Evolutionary conservation across 2,113 vertebrate species (phyloP).

Genomic region (Prunella himalayana): DNA sequence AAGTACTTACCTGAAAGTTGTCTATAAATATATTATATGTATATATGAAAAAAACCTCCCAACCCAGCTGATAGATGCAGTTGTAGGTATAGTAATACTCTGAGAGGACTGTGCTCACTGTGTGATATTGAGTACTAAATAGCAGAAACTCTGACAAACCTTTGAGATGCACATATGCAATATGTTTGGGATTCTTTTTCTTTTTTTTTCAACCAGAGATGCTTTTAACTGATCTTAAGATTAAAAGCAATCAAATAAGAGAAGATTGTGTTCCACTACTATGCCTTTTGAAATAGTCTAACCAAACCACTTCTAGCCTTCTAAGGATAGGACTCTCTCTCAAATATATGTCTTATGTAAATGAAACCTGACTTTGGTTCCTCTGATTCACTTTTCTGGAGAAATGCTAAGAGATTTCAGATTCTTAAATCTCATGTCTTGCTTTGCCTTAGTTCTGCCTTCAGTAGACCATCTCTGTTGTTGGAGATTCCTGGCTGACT

Average conservation of each 20-base stretch:
- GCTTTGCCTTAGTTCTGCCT: not conserved
- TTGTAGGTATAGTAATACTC: not conserved
- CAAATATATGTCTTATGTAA: not conserved
- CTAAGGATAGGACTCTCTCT: not conserved
- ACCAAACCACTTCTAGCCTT: slow-evolving; percentile 8
- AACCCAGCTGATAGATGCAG: not conserved
- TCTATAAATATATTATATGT: slow-evolving; percentile 2
- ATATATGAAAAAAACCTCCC: not conserved
- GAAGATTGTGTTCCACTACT: not conserved
- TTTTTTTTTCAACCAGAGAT: not conserved
- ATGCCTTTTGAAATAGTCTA: slow-evolving; percentile 34
- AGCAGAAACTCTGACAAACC: not conserved
- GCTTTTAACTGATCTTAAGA: not conserved
- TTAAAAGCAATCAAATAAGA: not conserved
- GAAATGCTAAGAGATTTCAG: not conserved
- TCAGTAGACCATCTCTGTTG: not conserved
- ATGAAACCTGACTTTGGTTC: not conserved
- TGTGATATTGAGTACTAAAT: not conserved
- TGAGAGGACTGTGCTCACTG: not conserved
- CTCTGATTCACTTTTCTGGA: not conserved
- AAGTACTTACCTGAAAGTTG: not conserved
- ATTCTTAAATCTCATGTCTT: not conserved
- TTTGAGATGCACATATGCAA: not conserved
- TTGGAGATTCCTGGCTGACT: not conserved
- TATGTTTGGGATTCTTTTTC: not conserved